Percentiles rank a stretch among this genome's conserved stretches.
Conservation (phyloP, 2,113 vertebrate genomes). For the Neotragus moschatus region DNA sequence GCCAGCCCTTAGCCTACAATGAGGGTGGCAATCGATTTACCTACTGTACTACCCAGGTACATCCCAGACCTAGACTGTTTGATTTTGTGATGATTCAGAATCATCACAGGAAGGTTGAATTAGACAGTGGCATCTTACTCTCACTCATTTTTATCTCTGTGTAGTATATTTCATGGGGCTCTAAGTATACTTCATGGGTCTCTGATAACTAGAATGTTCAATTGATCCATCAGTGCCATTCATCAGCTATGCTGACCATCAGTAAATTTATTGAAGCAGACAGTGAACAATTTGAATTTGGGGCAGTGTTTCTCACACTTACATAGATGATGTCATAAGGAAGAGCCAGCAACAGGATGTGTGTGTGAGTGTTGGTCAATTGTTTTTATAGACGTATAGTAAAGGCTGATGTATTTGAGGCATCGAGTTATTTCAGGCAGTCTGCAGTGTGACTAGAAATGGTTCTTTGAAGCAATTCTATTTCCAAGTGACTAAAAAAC, state of each 20-base stretch:
- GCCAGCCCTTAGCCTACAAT: background rate
- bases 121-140: background rate
- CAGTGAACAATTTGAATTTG: constrained; percentile 7
- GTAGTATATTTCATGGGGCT: background rate
- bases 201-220: background rate
- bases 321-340: background rate
- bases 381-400: constrained; percentile 42
- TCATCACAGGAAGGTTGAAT: background rate
- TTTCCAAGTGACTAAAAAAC: constrained; percentile 29
- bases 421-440: constrained; percentile 33
- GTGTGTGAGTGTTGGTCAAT: background rate
- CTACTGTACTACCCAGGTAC: background rate
- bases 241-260: background rate
- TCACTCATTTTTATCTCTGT: background rate
- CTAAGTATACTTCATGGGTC: background rate
- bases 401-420: constrained; percentile 45
- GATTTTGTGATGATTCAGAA: background rate
- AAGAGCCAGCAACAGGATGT: background rate
- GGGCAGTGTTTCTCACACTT: background rate
- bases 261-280: background rate
- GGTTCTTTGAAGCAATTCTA: background rate
- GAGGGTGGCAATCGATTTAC: background rate
- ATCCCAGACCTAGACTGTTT: background rate
- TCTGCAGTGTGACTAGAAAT: constrained; percentile 28
- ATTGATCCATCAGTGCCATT: background rate